Evolutionary conservation across 2,113 vertebrate species (phyloP).

Genomic region (Arothron firmamentum): DNA sequence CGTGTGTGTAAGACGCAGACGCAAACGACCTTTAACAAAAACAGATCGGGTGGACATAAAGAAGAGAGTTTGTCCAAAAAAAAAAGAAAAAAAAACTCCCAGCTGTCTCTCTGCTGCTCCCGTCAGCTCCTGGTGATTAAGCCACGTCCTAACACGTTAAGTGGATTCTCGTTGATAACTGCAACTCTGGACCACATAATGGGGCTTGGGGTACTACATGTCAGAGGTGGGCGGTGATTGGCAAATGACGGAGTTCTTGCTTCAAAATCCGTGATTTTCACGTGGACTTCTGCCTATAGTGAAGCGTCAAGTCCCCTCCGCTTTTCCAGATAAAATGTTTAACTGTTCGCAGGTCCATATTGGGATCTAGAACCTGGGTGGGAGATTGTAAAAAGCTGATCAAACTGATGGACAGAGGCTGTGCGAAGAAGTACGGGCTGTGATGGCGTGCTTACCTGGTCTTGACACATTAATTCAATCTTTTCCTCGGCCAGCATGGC

Average conservation of each 20-base stretch:
- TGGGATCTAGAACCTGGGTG: conserved; percentile 91
- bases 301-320: conserved; percentile 93
- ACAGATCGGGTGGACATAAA: conserved; percentile 34
- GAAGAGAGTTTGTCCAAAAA: conserved; percentile 66
- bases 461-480: conserved; percentile 97
- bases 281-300: conserved; percentile 94
- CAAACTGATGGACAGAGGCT: neutral
- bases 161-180: conserved; percentile 51
- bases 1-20: conserved; percentile 44
- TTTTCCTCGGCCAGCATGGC: conserved; percentile 97
- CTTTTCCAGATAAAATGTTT: conserved; percentile 99
- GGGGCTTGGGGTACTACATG: conserved; percentile 65
- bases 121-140: conserved; percentile 41
- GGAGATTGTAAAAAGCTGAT: conserved; percentile 63
- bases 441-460: conserved; percentile 79
- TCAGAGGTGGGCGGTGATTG: conserved; percentile 66
- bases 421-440: neutral
- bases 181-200: conserved; percentile 51
- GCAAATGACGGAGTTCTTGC: conserved; percentile 66
- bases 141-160: conserved; percentile 37
- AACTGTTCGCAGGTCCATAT: conserved; percentile 96
- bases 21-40: conserved; percentile 33
- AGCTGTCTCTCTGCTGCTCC: conserved; percentile 44
- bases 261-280: conserved; percentile 67
- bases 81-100: conserved; percentile 34